Conservation (phyloP, 2,888 invertebrate species). For the Aphidoletes aphidimyza region DNA sequence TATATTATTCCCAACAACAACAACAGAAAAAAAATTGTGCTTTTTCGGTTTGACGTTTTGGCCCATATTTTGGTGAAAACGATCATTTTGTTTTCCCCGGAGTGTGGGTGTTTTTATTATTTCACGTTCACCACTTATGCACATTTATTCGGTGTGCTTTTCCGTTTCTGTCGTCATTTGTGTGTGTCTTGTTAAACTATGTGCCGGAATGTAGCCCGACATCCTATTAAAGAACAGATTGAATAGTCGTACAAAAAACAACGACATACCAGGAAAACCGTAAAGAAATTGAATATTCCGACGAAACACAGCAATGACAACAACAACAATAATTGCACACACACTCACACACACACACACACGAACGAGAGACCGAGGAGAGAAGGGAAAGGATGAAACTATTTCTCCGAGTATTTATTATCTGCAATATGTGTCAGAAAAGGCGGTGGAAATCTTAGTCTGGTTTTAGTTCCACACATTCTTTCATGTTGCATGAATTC, state of each 20-base stretch:
- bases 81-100: background rate
- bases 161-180: background rate
- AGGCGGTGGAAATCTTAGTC: constrained; percentile 53
- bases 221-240: constrained; percentile 39
- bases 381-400: constrained; percentile 16
- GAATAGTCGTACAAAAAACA: constrained; percentile 8
- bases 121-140: no score
- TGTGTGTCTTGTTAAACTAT: background rate
- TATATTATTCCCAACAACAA: background rate
- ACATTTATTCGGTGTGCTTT: no score
- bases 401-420: constrained; percentile 51
- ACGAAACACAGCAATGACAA: background rate
- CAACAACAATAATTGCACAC: constrained; percentile 8
- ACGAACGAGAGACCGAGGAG: background rate
- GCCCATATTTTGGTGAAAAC: constrained; percentile 1
- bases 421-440: constrained; percentile 55
- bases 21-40: no score
- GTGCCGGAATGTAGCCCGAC: constrained; percentile 24
- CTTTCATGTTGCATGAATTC: background rate
- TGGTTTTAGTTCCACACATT: constrained; percentile 12
- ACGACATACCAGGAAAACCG: background rate
- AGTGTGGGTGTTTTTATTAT: background rate
- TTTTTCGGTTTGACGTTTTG: background rate
- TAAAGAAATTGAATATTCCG: constrained; percentile 33
- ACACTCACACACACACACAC: background rate